Base-by-base conservation (phyloP, 2,888 invertebrate species). In the Arge pagana region DNA sequence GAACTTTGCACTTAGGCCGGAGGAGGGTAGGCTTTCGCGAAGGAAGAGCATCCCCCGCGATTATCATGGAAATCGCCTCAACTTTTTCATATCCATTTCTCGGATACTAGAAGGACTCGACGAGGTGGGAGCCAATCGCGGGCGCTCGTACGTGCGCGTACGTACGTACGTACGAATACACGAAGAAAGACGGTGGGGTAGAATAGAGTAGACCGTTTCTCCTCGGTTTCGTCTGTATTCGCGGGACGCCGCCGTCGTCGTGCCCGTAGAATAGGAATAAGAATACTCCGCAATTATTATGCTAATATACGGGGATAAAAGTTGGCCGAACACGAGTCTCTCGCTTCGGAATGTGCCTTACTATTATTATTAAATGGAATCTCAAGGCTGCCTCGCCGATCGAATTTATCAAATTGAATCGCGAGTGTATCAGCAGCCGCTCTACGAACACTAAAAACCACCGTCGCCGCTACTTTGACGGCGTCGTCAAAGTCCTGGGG, bases 361-460 rank as follows among this genome's bases (percentile, higher is more conserved):
- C 61, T 66, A 65, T 69, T 65, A 65, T 68, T 67, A 66, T 70
- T 67, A 68, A 69, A 68, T 71, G 65, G 67, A 71, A 67, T 62
- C 65, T 64, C 70, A 67, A 68, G 70, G 68, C 66, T 62, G 54
- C 36, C 40, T 40, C 49, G 55, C 31, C 52, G 62, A 65, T 70
- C 70, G 64, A 71, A 69, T 70, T 68, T 71, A 70, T 71, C 66
- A 62, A 66, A 63, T 65, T 64, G 63, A 64, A 65, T 62, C 53
- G 62, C 54, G 56, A 55, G 59, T 57, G 56, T 55, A 55, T 41
- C 30, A 42, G 18, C 42, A 7, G 2, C 3, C 21, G 10, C n/a
- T n/a, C n/a, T n/a, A n/a, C n/a, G n/a, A n/a, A n/a, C n/a, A n/a
- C n/a, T n/a, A n/a, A n/a, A n/a, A n/a, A n/a, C n/a, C n/a, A n/a